These are phyloP conservation scores for Epinephelus coioides DNA, from an alignment of 2,797 vertebrate species.

Conservation along the genomic window DNA sequence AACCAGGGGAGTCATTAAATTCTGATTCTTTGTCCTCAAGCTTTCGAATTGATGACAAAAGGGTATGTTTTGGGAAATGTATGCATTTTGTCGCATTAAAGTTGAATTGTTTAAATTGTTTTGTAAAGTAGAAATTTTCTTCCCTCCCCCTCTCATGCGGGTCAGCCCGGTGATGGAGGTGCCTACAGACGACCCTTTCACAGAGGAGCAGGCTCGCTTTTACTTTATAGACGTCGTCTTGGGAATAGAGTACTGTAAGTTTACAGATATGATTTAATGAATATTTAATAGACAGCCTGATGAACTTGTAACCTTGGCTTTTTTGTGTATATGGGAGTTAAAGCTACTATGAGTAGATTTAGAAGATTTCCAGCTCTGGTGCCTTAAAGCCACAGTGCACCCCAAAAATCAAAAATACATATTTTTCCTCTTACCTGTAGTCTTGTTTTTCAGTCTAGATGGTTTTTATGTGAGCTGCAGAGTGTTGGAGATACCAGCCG, in stretches of 20 bases:
- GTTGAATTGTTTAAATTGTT: not conserved
- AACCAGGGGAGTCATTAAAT: not conserved
- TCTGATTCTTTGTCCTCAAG: constrained; percentile 82
- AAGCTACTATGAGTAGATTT: not conserved
- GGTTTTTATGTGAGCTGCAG: too few relatives aligned
- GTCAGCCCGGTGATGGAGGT: constrained; percentile 96
- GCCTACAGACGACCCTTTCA: constrained; percentile 90
- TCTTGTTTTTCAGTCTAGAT: too few relatives aligned
- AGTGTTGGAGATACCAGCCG: too few relatives aligned
- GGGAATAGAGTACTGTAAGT: constrained; percentile 97
- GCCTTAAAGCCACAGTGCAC: not conserved
- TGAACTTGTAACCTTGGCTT: not conserved
- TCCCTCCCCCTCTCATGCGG: constrained; percentile 2
- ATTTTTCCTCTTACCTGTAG: too few relatives aligned
- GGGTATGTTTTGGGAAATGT: constrained; percentile 88
- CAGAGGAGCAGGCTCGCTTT: constrained; percentile 91
- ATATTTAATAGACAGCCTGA: not conserved
- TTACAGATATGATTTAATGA: not conserved
- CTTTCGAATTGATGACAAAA: constrained; percentile 95
- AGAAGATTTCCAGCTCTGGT: not conserved
- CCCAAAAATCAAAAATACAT: too few relatives aligned
- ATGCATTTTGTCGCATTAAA: not conserved
- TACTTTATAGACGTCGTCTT: constrained; percentile 94
- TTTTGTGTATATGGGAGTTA: too few relatives aligned
- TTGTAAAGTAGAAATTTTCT: not conserved